Evolutionary conservation across 2,888 invertebrate genomes (phyloP), one percentile per base, ranked within the genome.

Genomic region (Drosophila atripex): DNA sequence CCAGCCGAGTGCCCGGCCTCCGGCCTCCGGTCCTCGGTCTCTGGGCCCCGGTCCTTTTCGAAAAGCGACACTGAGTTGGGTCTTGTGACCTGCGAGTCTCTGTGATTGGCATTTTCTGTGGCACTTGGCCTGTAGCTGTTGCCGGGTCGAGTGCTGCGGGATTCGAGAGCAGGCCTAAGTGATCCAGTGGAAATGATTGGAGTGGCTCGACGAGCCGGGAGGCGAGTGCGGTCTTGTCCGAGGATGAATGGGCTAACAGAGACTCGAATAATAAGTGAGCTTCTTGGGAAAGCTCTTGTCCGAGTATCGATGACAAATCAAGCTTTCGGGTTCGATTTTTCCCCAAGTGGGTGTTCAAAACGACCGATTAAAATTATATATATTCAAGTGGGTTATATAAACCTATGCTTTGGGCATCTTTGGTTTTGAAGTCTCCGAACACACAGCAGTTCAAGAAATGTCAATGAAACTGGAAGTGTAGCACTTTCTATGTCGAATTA

Each of bases 61-160:
- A 8, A 41, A 41, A 41, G 8, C 16, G 39, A 16, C 39, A 9
- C 9, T 41, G 39, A 41, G 39, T 41, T 41, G 39, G 39, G 39
- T 41, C 39, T 18, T 18, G 18, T 41, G 39, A 43, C 11, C 55
- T 43, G 8, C 55, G 35, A 41, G 39, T 54, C 43, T 39, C 25
- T 57, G 54, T 61, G 71, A 72, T 72, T 71, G 71, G 59, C 71
- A 66, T 47, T 71, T 59, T 64, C 61, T 41, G 16, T 23, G 60
- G 57, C 60, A 57, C 47, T 56, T 25, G 45, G 57, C 45, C 64
- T 8, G 21, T 32, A 49, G 61, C 68, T 58, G 45, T 51, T 72
- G 68, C 58, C 63, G 63, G 53, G 53, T 38, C 35, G 51, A 68
- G 68, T 18, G 50, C 11, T 47, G 41, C 30, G 43, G n/a, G 30